Percentiles rank a stretch among this genome's conserved stretches.
These are phyloP conservation scores for Helarctos malayanus DNA, from an alignment of 2,797 vertebrate genomes.

Conservation along the genomic window DNA sequence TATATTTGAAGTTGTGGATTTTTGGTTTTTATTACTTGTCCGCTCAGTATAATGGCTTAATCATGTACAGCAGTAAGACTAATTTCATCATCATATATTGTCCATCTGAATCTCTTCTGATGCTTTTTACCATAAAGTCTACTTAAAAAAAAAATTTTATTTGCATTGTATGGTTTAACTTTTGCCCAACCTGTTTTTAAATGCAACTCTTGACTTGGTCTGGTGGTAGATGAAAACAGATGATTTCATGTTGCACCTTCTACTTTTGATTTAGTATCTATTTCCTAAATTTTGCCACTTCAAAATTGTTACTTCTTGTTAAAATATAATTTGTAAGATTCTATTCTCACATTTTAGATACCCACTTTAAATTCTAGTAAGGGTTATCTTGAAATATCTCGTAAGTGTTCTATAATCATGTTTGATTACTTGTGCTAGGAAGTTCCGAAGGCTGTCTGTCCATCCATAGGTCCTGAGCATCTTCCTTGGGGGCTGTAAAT, in stretches of 20 bases:
- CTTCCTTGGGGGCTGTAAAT: background rate
- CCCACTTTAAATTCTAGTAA: background rate
- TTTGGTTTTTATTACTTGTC: background rate
- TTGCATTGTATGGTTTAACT: background rate
- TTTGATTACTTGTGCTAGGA: background rate
- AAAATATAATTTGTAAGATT: background rate
- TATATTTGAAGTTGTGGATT: conserved; percentile 17
- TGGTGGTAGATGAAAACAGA: background rate
- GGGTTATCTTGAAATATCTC: background rate
- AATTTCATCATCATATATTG: background rate
- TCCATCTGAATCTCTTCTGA: background rate
- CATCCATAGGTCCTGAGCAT: background rate
- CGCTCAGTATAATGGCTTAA: background rate
- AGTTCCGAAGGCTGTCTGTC: background rate
- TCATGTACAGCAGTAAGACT: background rate
- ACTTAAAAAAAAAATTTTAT: conserved; percentile 25
- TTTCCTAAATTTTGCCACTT: background rate
- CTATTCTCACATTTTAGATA: background rate
- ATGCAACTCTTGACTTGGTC: background rate
- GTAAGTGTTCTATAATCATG: background rate
- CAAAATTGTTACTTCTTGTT: conserved; percentile 20
- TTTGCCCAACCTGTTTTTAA: conserved; percentile 5
- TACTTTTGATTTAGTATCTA: background rate
- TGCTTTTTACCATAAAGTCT: background rate
- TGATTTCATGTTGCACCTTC: background rate